Base-by-base conservation (phyloP, 1,140 invertebrate species). In the Zaprionus ornatus region DNA sequence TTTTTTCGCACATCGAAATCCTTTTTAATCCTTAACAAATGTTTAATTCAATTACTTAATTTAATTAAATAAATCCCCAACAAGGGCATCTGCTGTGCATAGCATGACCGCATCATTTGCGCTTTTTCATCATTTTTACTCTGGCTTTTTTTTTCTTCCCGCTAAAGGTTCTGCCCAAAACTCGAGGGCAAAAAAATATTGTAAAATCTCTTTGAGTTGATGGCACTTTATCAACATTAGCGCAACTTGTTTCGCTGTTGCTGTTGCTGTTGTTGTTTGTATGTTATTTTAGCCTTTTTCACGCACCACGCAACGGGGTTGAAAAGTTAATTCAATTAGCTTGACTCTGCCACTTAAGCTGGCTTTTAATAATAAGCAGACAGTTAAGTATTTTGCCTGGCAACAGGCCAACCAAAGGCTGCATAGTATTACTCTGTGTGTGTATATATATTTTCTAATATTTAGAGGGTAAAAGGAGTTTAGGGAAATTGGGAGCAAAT, bases 271-370 rank as follows among this genome's bases (percentile, higher is more conserved):
- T 75, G 67, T 65, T 74, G 52, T 57, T 67, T 80, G 73, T 65
- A 50, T 66, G 70, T 63, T 74, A 62, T 74, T 76, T 75, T 77
- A 72, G 77, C 77, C 69, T 80, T 87, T 86, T 88, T 83, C 74
- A 79, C 84, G 84, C 80, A 80, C 61, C 84, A 74, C 68, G 81
- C 77, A 54, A 74, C 76, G 62, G 74, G 74, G 74, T 77, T 73
- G 68, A 80, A 74, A 80, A 80, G 84, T 77, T 87, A 87, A 87
- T 87, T 87, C 80, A 87, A 87, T 87, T 87, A 88, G 78, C 84
- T 88, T 87, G 84, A 88, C 84, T 88, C 79, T 88, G 80, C 84
- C 84, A 88, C 84, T 87, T 87, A 88, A 88, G 80, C 84, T 88
- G 86, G 72, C 84, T 86, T 87, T 87, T 87, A 87, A 88, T 87